Conservation (phyloP, 2,888 invertebrate species). For the Plusia festucae region DNA sequence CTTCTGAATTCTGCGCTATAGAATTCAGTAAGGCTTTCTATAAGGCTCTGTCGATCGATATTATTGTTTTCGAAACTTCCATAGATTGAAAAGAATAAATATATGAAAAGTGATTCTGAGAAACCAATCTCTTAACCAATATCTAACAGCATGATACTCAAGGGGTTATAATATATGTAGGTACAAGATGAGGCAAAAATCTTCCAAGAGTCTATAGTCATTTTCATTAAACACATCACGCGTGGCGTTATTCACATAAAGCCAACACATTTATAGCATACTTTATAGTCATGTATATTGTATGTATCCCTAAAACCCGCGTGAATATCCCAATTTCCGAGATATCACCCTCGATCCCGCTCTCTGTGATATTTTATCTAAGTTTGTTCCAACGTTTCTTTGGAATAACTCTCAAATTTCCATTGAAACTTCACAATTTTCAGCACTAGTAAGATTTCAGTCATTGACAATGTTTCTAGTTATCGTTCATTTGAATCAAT, state of each 20-base stretch:
- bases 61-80: background rate
- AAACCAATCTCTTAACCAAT: background rate
- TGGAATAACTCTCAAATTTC: background rate
- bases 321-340: background rate
- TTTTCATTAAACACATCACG: background rate
- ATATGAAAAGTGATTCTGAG: background rate
- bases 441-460: conserved; percentile 32
- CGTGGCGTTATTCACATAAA: background rate
- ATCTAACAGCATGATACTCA: too few relatives aligned
- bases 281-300: background rate
- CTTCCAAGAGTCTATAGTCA: background rate
- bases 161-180: too few relatives aligned
- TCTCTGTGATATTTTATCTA: background rate
- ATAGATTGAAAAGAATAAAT: too few relatives aligned
- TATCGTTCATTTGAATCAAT: conserved; percentile 33
- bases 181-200: too few relatives aligned
- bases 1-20: conserved; percentile 1
- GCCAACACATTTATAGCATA: background rate
- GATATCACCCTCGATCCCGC: background rate
- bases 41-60: background rate
- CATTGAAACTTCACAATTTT: background rate
- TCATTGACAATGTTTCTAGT: conserved; percentile 20
- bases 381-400: background rate
- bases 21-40: background rate
- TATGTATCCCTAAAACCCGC: background rate